These are phyloP conservation scores for Odontomyia ornata DNA, from an alignment of 2,888 invertebrate genomes.

Conservation along the genomic window DNA sequence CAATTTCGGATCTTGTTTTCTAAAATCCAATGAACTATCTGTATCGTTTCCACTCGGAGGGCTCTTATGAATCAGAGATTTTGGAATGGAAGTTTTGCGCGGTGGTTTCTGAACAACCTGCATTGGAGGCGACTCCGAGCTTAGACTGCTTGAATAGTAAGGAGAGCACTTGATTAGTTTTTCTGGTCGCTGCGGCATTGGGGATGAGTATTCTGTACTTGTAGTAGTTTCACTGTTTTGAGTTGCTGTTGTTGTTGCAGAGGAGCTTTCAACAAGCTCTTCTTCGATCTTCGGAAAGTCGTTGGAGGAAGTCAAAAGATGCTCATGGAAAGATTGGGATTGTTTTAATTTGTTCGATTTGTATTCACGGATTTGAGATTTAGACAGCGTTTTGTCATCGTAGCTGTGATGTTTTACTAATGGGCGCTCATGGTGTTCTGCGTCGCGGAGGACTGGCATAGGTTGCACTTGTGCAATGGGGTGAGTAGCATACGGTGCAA, in stretches of 20 bases:
- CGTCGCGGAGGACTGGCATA: slow-evolving; percentile 62
- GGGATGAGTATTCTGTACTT: slow-evolving; percentile 61
- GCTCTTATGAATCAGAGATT: slow-evolving; percentile 72
- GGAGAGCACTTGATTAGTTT: slow-evolving; percentile 76
- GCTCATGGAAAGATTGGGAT: slow-evolving; percentile 73
- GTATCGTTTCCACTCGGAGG: slow-evolving; percentile 80
- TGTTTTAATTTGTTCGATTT: slow-evolving; percentile 70
- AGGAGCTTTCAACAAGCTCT: slow-evolving; percentile 64
- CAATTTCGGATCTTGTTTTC: slow-evolving; percentile 73
- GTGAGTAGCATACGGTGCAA: slow-evolving; percentile 57
- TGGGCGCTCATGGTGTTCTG: slow-evolving; percentile 68
- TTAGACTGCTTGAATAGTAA: slow-evolving; percentile 78
- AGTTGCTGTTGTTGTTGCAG: slow-evolving; percentile 66
- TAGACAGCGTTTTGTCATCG: slow-evolving; percentile 71
- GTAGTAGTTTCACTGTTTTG: slow-evolving; percentile 67
- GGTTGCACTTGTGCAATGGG: slow-evolving; percentile 31
- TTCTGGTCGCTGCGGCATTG: slow-evolving; percentile 62
- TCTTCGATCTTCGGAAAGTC: slow-evolving; percentile 68
- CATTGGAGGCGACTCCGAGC: slow-evolving; percentile 78
- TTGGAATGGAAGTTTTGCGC: slow-evolving; percentile 71
- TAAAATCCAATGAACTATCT: slow-evolving; percentile 73
- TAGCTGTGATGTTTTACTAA: slow-evolving; percentile 73
- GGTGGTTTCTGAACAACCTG: slow-evolving; percentile 70
- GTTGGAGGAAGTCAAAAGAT: slow-evolving; percentile 68
- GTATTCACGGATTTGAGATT: slow-evolving; percentile 72